Evolutionary conservation across 2,888 invertebrate genomes (phyloP).

Genomic region (Sylvicola cinctus): DNA sequence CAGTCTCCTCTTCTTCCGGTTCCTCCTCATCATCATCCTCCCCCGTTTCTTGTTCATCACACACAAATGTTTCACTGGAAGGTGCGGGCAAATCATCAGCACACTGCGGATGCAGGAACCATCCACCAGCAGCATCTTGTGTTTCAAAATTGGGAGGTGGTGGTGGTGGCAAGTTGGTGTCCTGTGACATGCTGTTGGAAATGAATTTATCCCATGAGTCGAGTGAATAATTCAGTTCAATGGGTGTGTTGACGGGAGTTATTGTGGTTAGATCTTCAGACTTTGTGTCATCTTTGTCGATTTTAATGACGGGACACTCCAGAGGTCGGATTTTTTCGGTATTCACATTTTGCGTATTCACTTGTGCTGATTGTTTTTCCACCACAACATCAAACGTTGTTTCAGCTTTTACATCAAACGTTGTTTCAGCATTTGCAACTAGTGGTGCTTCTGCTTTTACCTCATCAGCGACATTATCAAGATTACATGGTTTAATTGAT

Average conservation of each 20-base stretch:
- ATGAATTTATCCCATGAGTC: conserved; percentile 11
- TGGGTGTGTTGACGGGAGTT: conserved; percentile 12
- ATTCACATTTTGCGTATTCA: too few relatives aligned
- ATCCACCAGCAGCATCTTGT: conserved; percentile 6
- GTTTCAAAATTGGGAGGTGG: background rate
- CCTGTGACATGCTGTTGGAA: conserved; percentile 1
- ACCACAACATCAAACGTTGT: conserved; percentile 7
- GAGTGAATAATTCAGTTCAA: conserved; percentile 10
- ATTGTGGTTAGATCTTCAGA: conserved; percentile 11
- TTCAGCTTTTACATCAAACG: conserved; percentile 3
- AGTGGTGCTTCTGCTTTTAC: too few relatives aligned
- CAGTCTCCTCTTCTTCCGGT: conserved; percentile 7
- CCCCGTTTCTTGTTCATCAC: background rate
- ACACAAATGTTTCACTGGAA: background rate
- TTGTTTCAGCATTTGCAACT: too few relatives aligned
- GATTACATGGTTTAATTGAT: too few relatives aligned
- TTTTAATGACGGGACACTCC: conserved; percentile 8
- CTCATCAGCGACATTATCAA: too few relatives aligned
- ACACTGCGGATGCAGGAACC: conserved; percentile 10
- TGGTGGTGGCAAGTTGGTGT: background rate
- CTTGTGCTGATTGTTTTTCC: conserved; percentile 5
- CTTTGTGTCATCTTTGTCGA: conserved; percentile 9
- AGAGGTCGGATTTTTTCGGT: too few relatives aligned
- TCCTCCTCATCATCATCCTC: conserved; percentile 4
- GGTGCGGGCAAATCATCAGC: background rate